phyloP scores from a whole-genome alignment of 2,888 invertebrate species.

The Caprella mutica region DNA sequence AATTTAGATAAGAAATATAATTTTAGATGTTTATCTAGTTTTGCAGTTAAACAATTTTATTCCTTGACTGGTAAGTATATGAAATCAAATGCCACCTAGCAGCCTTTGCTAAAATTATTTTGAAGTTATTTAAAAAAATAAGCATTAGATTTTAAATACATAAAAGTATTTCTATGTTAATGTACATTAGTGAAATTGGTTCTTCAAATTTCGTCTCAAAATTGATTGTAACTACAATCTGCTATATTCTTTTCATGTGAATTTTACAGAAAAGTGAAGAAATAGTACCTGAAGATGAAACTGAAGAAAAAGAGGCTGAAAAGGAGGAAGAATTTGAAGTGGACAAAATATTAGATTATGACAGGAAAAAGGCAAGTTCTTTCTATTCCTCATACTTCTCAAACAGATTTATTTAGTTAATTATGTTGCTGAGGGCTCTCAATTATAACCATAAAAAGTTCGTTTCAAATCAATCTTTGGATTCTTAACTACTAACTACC shows the following conservation, averaged over 20 bases:
- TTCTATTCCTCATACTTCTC: too few relatives aligned
- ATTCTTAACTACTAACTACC: background rate
- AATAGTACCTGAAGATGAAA: background rate
- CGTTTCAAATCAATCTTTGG: background rate
- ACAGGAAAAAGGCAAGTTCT: conserved; percentile 18
- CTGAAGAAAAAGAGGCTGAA: conserved; percentile 1
- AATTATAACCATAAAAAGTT: background rate
- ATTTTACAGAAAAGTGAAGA: background rate
- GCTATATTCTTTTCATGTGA: background rate
- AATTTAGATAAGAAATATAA: too few relatives aligned
- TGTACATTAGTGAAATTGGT: background rate
- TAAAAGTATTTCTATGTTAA: too few relatives aligned
- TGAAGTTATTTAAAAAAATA: too few relatives aligned
- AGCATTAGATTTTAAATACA: too few relatives aligned
- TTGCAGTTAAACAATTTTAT: too few relatives aligned
- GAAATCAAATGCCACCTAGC: too few relatives aligned
- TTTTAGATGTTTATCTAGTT: too few relatives aligned
- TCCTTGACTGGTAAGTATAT: too few relatives aligned
- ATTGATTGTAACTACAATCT: too few relatives aligned
- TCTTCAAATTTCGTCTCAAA: background rate
- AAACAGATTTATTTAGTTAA: too few relatives aligned
- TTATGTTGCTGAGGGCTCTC: background rate
- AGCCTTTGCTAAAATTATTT: too few relatives aligned
- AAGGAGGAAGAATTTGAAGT: conserved; percentile 26
- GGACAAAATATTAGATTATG: conserved; percentile 17